Conservation (phyloP, 2,888 invertebrate genomes). For the Plagodis dolabraria region DNA sequence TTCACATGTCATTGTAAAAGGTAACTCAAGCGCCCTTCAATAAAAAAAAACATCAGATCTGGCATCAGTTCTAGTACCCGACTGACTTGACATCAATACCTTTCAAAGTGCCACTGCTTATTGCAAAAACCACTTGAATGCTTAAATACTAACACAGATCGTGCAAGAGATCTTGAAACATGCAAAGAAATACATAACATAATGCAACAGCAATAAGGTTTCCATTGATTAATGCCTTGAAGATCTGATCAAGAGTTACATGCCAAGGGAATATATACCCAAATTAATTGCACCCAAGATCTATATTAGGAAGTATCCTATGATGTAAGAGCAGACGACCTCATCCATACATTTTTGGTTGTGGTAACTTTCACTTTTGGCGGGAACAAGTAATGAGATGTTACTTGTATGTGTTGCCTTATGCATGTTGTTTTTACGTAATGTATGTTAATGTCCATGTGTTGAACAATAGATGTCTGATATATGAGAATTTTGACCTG, state of each 20-base stretch:
- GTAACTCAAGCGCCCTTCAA: neutral
- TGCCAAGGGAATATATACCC: slow-evolving; percentile 22
- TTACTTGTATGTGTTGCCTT: slow-evolving; percentile 3
- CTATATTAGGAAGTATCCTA: slow-evolving; percentile 17
- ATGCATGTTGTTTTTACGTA: slow-evolving; percentile 21
- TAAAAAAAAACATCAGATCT: slow-evolving; percentile 14
- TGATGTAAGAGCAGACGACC: slow-evolving; percentile 60
- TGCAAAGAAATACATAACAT: slow-evolving; percentile 19
- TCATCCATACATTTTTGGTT: slow-evolving; percentile 60
- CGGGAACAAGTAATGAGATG: slow-evolving; percentile 38
- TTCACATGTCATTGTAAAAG: no score
- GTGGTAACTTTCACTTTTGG: slow-evolving; percentile 67
- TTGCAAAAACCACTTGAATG: slow-evolving; percentile 37
- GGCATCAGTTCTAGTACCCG: slow-evolving; percentile 22
- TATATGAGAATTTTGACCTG: slow-evolving; percentile 14
- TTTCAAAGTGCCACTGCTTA: slow-evolving; percentile 15
- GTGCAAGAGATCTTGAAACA: slow-evolving; percentile 8
- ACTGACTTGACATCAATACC: slow-evolving; percentile 31
- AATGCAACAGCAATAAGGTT: slow-evolving; percentile 2
- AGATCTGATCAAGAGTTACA: slow-evolving; percentile 1
- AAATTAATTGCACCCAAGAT: slow-evolving; percentile 29
- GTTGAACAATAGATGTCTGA: slow-evolving; percentile 13
- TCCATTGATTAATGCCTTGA: slow-evolving; percentile 2
- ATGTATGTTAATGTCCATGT: slow-evolving; percentile 8
- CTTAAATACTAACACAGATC: slow-evolving; percentile 15